A percentile compares a stretch with the other conserved stretches of the same genome.
phyloP scores from a whole-genome alignment of 2,113 vertebrate genomes.

The mouse (Mus musculus) region DNA sequence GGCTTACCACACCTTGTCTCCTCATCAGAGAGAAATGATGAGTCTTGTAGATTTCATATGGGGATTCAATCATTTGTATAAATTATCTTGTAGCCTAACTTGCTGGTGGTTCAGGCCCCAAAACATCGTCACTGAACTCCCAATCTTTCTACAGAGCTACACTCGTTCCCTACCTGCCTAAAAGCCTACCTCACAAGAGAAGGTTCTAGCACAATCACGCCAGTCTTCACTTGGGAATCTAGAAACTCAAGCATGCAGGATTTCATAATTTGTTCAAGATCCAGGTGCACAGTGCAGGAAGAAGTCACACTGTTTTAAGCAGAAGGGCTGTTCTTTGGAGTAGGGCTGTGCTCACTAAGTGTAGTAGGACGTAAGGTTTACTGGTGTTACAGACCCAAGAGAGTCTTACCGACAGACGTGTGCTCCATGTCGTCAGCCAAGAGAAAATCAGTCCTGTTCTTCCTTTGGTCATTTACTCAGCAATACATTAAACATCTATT shows the following conservation, averaged over 20 bases:
- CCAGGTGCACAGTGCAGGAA: background rate
- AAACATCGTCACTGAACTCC: background rate
- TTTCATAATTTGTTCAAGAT: background rate
- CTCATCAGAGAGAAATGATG: background rate
- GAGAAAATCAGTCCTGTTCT: background rate
- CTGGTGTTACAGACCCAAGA: background rate
- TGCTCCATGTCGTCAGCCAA: background rate
- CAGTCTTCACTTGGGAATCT: background rate
- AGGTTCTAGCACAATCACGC: background rate
- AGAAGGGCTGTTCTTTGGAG: background rate
- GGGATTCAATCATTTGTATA: background rate
- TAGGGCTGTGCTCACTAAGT: background rate
- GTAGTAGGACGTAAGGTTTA: background rate
- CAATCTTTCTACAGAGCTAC: background rate
- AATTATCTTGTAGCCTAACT: background rate
- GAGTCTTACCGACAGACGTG: background rate
- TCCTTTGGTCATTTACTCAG: background rate
- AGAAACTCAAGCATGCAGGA: background rate
- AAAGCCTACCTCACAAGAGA: background rate
- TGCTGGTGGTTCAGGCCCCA: background rate
- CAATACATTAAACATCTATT: background rate
- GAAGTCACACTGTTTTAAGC: background rate
- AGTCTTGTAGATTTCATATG: background rate
- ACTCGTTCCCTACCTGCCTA: background rate
- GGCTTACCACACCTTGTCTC: background rate